Conservation (phyloP, 2,797 vertebrate species). For the Triplophysa yarkandensis region DNA sequence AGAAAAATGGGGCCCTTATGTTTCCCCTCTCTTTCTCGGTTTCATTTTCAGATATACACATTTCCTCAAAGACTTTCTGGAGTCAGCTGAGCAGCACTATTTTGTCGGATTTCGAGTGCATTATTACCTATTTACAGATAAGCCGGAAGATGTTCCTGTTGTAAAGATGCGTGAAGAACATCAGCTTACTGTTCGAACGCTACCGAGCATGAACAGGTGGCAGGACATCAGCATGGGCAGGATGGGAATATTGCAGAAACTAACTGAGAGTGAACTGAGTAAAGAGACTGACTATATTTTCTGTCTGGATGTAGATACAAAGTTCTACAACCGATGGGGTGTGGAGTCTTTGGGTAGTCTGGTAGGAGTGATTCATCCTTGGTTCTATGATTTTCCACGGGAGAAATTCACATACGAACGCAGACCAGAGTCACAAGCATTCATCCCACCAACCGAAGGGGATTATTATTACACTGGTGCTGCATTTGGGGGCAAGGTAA, state of each 20-base stretch:
- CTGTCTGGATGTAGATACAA: conserved; percentile 68
- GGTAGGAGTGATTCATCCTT: conserved; percentile 75
- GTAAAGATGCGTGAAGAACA: conserved; percentile 37
- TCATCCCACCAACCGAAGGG: conserved; percentile 67
- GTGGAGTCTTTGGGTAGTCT: conserved; percentile 69
- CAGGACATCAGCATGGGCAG: conserved; percentile 74
- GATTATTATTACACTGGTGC: conserved; percentile 79
- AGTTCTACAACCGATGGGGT: conserved; percentile 71
- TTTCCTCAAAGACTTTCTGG: conserved; percentile 65
- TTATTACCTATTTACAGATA: conserved; percentile 66
- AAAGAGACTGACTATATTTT: conserved; percentile 63
- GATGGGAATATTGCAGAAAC: conserved; percentile 72
- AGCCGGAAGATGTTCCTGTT: conserved; percentile 18
- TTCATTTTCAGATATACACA: conserved; percentile 58
- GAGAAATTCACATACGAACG: conserved; percentile 74
- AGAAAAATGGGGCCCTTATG: too few species aligned
- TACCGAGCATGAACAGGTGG: conserved; percentile 66
- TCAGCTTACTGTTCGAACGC: conserved; percentile 41
- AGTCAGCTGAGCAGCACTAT: conserved; percentile 65
- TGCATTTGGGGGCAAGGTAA: conserved; percentile 70
- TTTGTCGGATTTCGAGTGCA: conserved; percentile 64
- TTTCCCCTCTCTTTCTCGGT: neutral
- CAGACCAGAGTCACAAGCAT: conserved; percentile 68
- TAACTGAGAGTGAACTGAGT: conserved; percentile 59
- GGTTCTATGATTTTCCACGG: conserved; percentile 49